A percentile compares a stretch with the other conserved stretches of the same genome.
phyloP scores from a whole-genome alignment of 2,888 invertebrate species.

The Pollenia labialis region DNA sequence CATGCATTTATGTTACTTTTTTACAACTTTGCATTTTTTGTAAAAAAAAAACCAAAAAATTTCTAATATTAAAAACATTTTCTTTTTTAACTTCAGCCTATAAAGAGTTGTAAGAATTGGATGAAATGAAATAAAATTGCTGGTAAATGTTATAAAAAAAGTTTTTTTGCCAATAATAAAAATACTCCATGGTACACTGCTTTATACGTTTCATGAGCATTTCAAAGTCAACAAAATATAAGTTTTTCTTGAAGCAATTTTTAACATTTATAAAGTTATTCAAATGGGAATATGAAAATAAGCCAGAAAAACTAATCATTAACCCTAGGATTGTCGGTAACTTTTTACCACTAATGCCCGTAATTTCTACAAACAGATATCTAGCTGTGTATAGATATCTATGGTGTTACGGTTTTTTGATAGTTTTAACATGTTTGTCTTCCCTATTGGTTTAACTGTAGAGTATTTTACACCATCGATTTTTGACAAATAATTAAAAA shows the following conservation, averaged over 20 bases:
- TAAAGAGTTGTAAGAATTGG: background rate
- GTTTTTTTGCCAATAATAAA: background rate
- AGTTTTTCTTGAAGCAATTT: constrained; percentile 42
- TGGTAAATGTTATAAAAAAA: constrained; percentile 9
- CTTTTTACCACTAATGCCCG: too few relatives aligned
- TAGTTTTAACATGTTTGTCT: too few relatives aligned
- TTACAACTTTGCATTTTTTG: background rate
- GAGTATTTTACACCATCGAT: too few relatives aligned
- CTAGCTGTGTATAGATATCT: too few relatives aligned
- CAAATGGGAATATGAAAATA: constrained; percentile 20
- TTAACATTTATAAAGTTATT: constrained; percentile 55
- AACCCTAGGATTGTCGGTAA: background rate
- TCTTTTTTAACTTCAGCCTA: constrained; percentile 18
- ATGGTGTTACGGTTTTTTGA: too few relatives aligned
- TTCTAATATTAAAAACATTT: constrained; percentile 16
- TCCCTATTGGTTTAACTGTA: too few relatives aligned
- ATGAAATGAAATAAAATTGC: constrained; percentile 11
- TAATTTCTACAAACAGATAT: too few relatives aligned
- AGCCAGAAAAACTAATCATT: background rate
- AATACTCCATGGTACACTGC: background rate
- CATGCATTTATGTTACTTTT: constrained; percentile 20
- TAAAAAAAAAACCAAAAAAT: background rate
- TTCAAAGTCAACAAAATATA: constrained; percentile 51
- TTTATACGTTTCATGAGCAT: background rate
- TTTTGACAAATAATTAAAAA: too few relatives aligned